A percentile compares a stretch with the other conserved stretches of the same genome.
Evolutionary conservation across 2,797 vertebrate genomes (phyloP).

Genomic region (Labroides dimidiatus): DNA sequence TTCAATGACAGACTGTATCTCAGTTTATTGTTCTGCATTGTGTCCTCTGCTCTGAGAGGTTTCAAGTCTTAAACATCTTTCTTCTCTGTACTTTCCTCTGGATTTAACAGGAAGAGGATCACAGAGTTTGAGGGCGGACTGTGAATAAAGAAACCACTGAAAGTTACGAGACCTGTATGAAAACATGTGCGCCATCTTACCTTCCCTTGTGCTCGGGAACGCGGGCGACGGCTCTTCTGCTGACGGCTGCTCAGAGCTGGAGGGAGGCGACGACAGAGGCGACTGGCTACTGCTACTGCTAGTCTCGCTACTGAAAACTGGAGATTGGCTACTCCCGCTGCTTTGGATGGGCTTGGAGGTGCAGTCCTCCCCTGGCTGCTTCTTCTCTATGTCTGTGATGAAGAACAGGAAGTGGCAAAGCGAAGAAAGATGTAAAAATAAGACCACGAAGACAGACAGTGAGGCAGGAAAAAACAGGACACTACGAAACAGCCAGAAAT

Average conservation of each 20-base stretch:
- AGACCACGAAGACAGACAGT: not conserved
- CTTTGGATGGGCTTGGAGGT: slow-evolving; percentile 90
- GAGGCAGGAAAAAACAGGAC: not conserved
- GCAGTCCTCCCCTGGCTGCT: slow-evolving; percentile 93
- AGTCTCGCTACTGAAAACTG: slow-evolving; percentile 88
- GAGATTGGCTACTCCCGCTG: slow-evolving; percentile 87
- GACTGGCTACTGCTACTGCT: slow-evolving; percentile 92
- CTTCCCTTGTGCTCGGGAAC: slow-evolving; percentile 86
- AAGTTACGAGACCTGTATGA: too few species aligned
- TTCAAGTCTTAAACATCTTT: too few species aligned
- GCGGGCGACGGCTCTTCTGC: slow-evolving; percentile 88
- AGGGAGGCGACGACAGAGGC: slow-evolving; percentile 87
- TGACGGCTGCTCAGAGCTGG: slow-evolving; percentile 85
- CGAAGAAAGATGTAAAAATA: slow-evolving; percentile 11
- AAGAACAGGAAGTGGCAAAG: slow-evolving; percentile 8
- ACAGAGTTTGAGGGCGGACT: too few species aligned
- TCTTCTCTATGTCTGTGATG: slow-evolving; percentile 92
- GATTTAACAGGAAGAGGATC: too few species aligned
- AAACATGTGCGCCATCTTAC: slow-evolving; percentile 76
- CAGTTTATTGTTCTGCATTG: too few species aligned
- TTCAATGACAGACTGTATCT: too few species aligned
- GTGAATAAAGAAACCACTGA: too few species aligned
- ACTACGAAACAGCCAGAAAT: not conserved
- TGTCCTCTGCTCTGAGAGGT: too few species aligned
- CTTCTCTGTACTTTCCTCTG: too few species aligned